Conservation (phyloP, 2,113 vertebrate genomes). For the Willisornis vidua region DNA sequence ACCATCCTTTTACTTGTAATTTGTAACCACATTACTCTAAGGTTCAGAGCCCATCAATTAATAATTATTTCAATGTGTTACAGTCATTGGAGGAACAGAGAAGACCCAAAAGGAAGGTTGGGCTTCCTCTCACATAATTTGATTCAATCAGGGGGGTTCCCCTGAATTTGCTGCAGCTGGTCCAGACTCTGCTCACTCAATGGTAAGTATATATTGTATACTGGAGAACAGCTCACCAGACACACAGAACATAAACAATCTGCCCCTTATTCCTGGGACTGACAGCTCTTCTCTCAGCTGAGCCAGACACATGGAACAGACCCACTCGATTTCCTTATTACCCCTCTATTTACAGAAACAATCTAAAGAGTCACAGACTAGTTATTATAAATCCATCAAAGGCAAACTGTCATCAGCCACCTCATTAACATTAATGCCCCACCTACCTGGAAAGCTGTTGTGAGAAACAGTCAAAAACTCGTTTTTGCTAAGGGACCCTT, state of each 20-base stretch:
- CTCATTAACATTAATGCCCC: not conserved
- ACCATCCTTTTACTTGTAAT: not conserved
- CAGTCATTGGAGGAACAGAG: not conserved
- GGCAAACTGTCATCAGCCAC: constrained; percentile 4
- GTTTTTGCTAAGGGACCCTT: not conserved
- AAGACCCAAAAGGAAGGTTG: not conserved
- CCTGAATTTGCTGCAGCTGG: not conserved
- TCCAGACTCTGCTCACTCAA: not conserved
- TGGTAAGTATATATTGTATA: not conserved
- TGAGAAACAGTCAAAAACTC: not conserved
- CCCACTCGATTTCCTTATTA: not conserved
- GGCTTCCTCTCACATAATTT: not conserved
- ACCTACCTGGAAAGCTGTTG: not conserved
- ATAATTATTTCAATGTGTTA: not conserved
- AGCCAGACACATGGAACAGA: not conserved
- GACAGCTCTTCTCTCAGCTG: not conserved
- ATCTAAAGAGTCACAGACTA: not conserved
- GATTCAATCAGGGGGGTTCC: not conserved
- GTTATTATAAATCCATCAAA: constrained; percentile 5
- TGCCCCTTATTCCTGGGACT: not conserved
- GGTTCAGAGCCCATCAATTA: not conserved
- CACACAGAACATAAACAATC: not conserved
- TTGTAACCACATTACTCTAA: not conserved
- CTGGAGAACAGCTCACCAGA: not conserved
- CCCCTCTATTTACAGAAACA: not conserved